Evolutionary conservation across 1,140 invertebrate species (phyloP), one percentile per base, ranked within the genome.

Genomic region (Pogonomyrmex californicus): DNA sequence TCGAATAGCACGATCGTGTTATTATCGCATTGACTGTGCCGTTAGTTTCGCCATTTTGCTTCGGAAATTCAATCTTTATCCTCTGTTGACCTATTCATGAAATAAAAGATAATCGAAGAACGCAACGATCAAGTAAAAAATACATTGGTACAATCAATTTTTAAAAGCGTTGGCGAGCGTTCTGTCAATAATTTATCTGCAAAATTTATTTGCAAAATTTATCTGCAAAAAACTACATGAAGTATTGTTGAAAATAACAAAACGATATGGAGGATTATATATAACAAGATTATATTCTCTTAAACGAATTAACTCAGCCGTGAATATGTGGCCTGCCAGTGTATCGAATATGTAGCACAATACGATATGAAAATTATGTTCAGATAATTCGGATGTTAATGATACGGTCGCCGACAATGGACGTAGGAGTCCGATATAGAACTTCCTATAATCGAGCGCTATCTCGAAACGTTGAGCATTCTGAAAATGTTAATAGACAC

Each of bases 401-500:
- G 76, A 66, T 66, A 79, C 17, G 12, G 58, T 76, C 12, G n/a
- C 14, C 36, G 51, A 70, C 36, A 79, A 79, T 54, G 33, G 5
- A 68, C 33, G 36, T 38, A 51, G 76, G 12, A 79, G 66, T 66
- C 12, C 77, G 47, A 54, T 51, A 68, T 51, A 54, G 41, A 44
- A 41, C 36, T 81, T 81, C 7, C 47, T 17, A 54, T 78, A 66
- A 79, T 81, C 49, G 36, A 12, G 12, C 36, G 47, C 14, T 68
- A 49, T 81, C 77, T 81, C 62, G 76, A 63, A 78, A 78, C 58
- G 36, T 70, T 68, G 77, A 56, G 36, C 77, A 81, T 70, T 54
- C 63, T 68, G 77, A 68, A 68, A 81, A 81, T 68, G 63, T 70
- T 81, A 81, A 81, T 68, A 81, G 77, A 30, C 7, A 36, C 54